These are phyloP conservation scores for Hydropsyche tenuis DNA, from an alignment of 1,140 invertebrate species.

Conservation along the genomic window DNA sequence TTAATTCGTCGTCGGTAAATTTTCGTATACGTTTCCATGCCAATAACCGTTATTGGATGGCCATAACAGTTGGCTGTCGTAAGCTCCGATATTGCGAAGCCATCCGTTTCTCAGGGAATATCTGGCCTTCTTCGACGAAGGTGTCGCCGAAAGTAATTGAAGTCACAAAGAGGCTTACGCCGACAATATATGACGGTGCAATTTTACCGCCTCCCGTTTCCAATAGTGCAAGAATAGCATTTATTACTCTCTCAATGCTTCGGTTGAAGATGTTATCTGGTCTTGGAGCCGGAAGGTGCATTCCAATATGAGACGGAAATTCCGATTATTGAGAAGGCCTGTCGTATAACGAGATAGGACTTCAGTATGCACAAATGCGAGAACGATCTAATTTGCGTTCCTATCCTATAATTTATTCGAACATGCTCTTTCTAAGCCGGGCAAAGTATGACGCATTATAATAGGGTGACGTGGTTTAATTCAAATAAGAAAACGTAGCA, in stretches of 20 bases:
- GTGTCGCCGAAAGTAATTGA: slow-evolving; percentile 47
- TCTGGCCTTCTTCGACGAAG: not conserved
- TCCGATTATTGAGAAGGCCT: too few species aligned
- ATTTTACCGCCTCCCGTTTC: slow-evolving; percentile 42
- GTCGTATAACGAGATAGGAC: too few species aligned
- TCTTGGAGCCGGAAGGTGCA: slow-evolving; percentile 10
- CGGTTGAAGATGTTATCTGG: slow-evolving; percentile 45
- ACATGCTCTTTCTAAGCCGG: too few species aligned
- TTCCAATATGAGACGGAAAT: slow-evolving; percentile 3
- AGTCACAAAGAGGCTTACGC: slow-evolving; percentile 50
- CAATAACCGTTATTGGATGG: slow-evolving; percentile 10
- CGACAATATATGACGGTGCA: slow-evolving; percentile 49
- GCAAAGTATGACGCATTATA: too few species aligned
- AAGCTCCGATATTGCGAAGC: slow-evolving; percentile 16
- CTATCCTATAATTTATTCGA: too few species aligned
- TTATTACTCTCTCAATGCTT: slow-evolving; percentile 44
- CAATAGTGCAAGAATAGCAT: slow-evolving; percentile 50
- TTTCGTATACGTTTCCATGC: not conserved
- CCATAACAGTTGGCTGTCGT: slow-evolving; percentile 6
- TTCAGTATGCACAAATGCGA: too few species aligned
- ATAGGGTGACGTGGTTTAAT: too few species aligned
- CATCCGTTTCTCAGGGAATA: slow-evolving; percentile 38
- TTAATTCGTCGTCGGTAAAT: not conserved
- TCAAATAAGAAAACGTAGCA: too few species aligned
- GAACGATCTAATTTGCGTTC: too few species aligned